Evolutionary conservation across 2,113 vertebrate genomes (phyloP), one percentile per base, ranked within the genome.

Genomic region (Notothenia coriiceps): DNA sequence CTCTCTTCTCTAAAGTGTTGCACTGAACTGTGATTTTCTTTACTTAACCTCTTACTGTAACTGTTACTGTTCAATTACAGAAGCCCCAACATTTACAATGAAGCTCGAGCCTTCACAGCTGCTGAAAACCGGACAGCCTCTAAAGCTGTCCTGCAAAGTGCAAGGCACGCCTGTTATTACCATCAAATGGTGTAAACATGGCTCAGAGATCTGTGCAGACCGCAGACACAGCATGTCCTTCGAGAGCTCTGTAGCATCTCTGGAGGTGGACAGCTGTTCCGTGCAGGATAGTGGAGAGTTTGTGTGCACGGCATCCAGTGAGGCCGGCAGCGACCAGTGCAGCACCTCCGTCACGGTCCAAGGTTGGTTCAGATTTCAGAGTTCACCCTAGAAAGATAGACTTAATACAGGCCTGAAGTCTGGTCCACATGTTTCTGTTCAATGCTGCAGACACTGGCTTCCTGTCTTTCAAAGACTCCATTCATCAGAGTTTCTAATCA

Each of bases 211-310:
- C 43, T 89, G 92, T 82, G 92, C 95, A 10, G 95, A 95, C 85
- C 84, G 86, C 66, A 96, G 95, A 88, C 95, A 94, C 87, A 91
- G 75, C 18, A 94, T 96, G 88, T 94, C 94, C 82, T 98, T 97
- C 61, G 82, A 90, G 57, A 91, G 96, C 83, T 96, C 95, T 10
- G 82, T 95, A 35, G 96, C 97, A 0, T 70, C 88, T 67, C 95
- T 99, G 73, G 92, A 69, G 49, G 87, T 98, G 66, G 88, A 89
- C 46, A 91, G 91, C 1, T 91, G 92, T 74, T 92, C 82, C 51
- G 67, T 91, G 18, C 96, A 97, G 88, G 97, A 99, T 73, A 96
- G 96, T 77, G 98, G 97, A 2, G 95, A 97, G 89, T 99, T 97
- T 63, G 92, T 96, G 70, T 99, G 98, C 0, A 91, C 95, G 82